Conservation (phyloP, 2,888 invertebrate species). For the Papilio protenor region DNA sequence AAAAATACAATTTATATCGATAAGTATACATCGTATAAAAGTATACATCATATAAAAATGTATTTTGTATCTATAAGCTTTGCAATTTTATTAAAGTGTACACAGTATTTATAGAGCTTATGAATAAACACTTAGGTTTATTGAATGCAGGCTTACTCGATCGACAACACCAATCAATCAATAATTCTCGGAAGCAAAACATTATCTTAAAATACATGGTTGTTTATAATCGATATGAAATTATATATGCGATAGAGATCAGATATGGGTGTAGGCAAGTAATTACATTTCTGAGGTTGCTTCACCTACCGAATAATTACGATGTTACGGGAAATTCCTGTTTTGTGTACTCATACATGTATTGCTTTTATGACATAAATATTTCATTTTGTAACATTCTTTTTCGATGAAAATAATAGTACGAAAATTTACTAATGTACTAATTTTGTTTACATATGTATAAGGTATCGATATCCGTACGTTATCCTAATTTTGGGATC, state of each 20-base stretch:
- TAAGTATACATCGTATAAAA: too few relatives aligned
- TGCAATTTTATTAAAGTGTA: constrained; percentile 19
- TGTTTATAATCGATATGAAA: constrained; percentile 52
- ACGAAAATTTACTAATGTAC: not conserved
- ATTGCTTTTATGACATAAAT: not conserved
- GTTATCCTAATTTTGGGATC: not conserved
- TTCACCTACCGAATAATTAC: constrained; percentile 39
- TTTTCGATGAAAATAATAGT: not conserved
- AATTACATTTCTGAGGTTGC: constrained; percentile 46
- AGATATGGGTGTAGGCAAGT: constrained; percentile 43
- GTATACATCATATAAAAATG: too few relatives aligned
- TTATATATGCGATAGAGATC: constrained; percentile 52
- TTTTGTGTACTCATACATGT: not conserved
- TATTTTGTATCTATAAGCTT: constrained; percentile 3
- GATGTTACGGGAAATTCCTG: constrained; percentile 18
- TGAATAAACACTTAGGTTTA: constrained; percentile 59
- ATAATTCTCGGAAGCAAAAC: constrained; percentile 53
- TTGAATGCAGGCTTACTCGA: constrained; percentile 55
- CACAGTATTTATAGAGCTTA: constrained; percentile 49
- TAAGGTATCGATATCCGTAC: not conserved
- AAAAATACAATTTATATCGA: not conserved
- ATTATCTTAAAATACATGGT: constrained; percentile 51
- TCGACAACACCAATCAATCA: constrained; percentile 51
- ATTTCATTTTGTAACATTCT: not conserved
- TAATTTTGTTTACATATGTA: too few relatives aligned